Conservation (phyloP, 1,140 invertebrate genomes). For the Phocides pigmalion region DNA sequence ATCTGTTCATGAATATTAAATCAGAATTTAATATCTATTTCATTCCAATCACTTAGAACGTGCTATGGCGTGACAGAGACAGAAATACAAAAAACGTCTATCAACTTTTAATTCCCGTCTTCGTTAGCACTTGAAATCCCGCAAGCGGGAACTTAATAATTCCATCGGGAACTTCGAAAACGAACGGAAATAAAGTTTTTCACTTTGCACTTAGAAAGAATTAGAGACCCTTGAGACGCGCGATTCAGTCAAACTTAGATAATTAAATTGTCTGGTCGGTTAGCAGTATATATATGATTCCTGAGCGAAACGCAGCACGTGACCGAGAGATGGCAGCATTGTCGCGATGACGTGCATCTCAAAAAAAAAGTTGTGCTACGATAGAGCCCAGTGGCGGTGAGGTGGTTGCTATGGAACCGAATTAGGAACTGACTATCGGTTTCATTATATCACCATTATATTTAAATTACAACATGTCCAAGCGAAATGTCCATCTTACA, state of each 20-base stretch:
- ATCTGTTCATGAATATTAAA: no score
- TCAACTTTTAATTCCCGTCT: slow-evolving; percentile 8
- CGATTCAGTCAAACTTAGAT: neutral
- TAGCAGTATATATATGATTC: neutral
- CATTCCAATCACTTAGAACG: no score
- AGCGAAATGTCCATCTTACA: no score
- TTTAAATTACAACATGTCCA: no score
- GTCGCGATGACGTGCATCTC: neutral
- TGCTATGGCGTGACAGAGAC: neutral
- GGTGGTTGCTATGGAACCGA: no score
- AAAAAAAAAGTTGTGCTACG: neutral
- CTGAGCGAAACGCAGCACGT: no score
- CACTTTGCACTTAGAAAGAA: slow-evolving; percentile 41
- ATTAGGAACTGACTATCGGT: no score
- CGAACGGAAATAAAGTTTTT: slow-evolving; percentile 25
- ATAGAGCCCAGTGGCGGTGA: no score
- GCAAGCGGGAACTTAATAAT: slow-evolving; percentile 17
- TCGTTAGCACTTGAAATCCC: slow-evolving; percentile 6
- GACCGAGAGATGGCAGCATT: neutral
- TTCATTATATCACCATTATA: no score
- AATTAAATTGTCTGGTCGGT: neutral
- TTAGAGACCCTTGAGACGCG: slow-evolving; percentile 39
- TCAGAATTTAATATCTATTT: no score
- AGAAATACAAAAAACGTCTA: neutral
- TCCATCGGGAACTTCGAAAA: slow-evolving; percentile 30